phyloP scores from a whole-genome alignment of 92 coral and sea anemone species.

The Bergia puertoricense region DNA sequence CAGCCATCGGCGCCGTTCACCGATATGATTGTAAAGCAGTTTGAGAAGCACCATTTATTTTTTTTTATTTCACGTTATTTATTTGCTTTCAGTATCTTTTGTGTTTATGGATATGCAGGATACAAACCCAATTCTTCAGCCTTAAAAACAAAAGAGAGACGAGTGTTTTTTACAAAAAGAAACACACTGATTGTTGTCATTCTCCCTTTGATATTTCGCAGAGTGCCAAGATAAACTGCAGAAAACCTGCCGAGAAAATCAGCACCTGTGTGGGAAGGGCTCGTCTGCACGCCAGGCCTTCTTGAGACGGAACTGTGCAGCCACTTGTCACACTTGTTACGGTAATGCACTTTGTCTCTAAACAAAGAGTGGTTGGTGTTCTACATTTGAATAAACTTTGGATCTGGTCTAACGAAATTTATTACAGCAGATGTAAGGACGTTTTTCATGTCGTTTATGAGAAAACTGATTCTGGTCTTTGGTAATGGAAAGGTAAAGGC shows the following conservation, averaged over 20 bases:
- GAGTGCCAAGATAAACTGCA: conserved; percentile 23
- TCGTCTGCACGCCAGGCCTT: conserved; percentile 3
- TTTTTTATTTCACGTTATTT: too few relatives aligned
- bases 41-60: too few relatives aligned
- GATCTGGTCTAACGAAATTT: background rate
- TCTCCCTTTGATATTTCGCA: background rate
- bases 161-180: too few relatives aligned
- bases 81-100: too few relatives aligned
- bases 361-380: too few relatives aligned
- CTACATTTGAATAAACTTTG: background rate
- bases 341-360: background rate
- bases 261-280: background rate
- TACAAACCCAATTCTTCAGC: too few relatives aligned
- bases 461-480: background rate
- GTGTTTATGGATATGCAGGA: too few relatives aligned
- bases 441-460: background rate
- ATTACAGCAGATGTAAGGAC: background rate
- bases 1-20: too few relatives aligned
- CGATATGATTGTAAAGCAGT: too few relatives aligned
- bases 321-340: conserved; percentile 20
- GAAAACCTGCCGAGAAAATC: conserved; percentile 1
- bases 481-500: background rate
- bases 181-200: background rate
- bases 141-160: background rate
- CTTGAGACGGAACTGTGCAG: conserved; percentile 24